Evolutionary conservation across 2,797 vertebrate genomes (phyloP), one percentile per base, ranked within the genome.

Genomic region (Sparidentex hasta): DNA sequence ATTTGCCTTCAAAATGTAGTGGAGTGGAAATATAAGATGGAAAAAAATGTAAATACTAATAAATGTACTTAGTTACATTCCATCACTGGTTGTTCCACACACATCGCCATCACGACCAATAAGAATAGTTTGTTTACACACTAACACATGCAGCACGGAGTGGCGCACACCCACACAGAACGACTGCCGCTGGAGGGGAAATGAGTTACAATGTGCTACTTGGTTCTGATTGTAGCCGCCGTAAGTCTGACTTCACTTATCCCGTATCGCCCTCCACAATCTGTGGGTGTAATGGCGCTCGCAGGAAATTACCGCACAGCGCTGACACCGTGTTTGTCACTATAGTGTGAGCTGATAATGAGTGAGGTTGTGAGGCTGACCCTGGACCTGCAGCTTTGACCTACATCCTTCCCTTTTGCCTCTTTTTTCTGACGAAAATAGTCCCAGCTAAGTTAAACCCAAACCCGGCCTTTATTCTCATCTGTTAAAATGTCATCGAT

Each of bases 361-460:
- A 81, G 27, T 77, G 81, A 84, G 1, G 11, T 74, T 55, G 64
- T 52, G 46, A 59, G 23, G 82, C 80, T 72, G 78, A 84, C 77
- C 82, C 59, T 50, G 18, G 76, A 51, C 63, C 57, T 55, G 71
- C 62, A 17, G 63, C 77, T 83, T 78, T 75, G 81, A 88, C 83
- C 74, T 56, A 64, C 86, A 88, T 88, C 83, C 85, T 86, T 86
- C 68, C 64, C 38, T 48, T 81, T 50, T 71, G 4, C 46, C 27
- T 56, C 51, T 68, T 33, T 18, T 43, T 64, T 33, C 17, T 21
- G 71, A 69, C 50, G 63, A 59, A 78, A 70, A 70, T 57, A 70
- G 65, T 67, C 27, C 5, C 17, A 25, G 3, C 20, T 18, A 61
- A 54, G 25, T 59, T 64, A 63, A 66, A 62, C 25, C 25, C 7